Percentiles rank a stretch among this genome's conserved stretches.
phyloP scores from a whole-genome alignment of 2,113 vertebrate species.

The Crocuta crocuta region DNA sequence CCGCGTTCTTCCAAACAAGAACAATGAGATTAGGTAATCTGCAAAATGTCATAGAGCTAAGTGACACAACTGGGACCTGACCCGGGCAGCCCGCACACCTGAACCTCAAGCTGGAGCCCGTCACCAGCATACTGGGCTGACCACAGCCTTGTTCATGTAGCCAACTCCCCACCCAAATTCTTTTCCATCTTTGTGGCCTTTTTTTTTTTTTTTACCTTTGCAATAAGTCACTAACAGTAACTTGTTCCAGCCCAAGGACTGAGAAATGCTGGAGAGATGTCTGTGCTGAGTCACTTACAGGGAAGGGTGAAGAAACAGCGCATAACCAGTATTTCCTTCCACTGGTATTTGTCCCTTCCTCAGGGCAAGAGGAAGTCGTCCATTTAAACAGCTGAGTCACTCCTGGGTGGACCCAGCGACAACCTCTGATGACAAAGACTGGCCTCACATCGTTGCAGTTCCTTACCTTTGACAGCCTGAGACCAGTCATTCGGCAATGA shows the following conservation, averaged over 20 bases:
- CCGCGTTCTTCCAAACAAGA: not conserved
- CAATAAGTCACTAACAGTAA: not conserved
- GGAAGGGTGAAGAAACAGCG: not conserved
- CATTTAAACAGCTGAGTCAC: not conserved
- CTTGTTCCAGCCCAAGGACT: not conserved
- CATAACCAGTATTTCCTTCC: not conserved
- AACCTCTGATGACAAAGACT: not conserved
- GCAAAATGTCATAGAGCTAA: not conserved
- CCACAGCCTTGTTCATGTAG: not conserved
- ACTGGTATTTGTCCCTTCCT: not conserved
- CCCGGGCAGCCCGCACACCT: not conserved
- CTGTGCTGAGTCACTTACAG: not conserved
- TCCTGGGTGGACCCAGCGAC: not conserved
- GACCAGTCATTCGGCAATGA: not conserved
- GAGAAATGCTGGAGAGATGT: not conserved
- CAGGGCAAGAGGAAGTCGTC: not conserved
- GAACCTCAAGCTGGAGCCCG: not conserved
- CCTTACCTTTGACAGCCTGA: not conserved
- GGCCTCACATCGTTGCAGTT: not conserved
- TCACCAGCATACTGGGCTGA: fast-evolving
- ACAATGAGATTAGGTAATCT: not conserved
- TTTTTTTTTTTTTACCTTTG: not conserved
- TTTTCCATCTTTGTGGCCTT: not conserved
- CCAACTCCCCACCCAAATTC: not conserved
- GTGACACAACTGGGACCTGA: not conserved